Conservation (phyloP, 2,888 invertebrate species). For the Magallana nippona region DNA sequence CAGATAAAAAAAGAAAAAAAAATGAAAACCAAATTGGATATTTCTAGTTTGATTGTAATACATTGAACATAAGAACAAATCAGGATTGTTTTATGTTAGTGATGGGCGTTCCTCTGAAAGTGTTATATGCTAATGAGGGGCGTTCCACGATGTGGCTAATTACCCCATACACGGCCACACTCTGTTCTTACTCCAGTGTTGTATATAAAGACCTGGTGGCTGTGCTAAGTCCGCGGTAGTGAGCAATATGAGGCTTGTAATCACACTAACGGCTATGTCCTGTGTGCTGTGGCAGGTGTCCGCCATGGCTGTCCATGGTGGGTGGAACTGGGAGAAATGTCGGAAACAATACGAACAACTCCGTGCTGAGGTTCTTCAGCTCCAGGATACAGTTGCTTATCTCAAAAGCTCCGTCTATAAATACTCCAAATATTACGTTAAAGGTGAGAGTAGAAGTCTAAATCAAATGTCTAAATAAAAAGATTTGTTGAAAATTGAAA, state of each 20-base stretch:
- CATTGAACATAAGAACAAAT: background rate
- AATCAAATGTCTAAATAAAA: background rate
- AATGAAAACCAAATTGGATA: background rate
- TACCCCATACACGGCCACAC: background rate
- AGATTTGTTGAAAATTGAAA: background rate
- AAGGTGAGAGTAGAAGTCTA: background rate
- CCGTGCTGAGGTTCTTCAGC: background rate
- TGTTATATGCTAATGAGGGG: conserved; percentile 14
- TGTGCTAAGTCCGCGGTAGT: background rate
- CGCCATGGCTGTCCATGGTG: background rate
- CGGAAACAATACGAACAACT: background rate
- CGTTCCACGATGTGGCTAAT: background rate
- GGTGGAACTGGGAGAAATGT: background rate
- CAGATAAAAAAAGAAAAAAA: too few relatives aligned
- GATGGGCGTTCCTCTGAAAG: background rate
- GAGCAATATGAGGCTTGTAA: background rate
- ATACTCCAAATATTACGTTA: background rate
- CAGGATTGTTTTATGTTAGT: background rate
- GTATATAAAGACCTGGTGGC: background rate
- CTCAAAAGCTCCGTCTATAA: background rate
- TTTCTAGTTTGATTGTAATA: background rate
- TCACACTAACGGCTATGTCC: background rate
- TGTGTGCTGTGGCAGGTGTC: background rate
- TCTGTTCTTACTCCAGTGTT: background rate
- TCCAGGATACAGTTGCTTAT: background rate